Evolutionary conservation across 1,140 invertebrate genomes (phyloP), one percentile per base, ranked within the genome.

Genomic region (Parapsyche elsis): DNA sequence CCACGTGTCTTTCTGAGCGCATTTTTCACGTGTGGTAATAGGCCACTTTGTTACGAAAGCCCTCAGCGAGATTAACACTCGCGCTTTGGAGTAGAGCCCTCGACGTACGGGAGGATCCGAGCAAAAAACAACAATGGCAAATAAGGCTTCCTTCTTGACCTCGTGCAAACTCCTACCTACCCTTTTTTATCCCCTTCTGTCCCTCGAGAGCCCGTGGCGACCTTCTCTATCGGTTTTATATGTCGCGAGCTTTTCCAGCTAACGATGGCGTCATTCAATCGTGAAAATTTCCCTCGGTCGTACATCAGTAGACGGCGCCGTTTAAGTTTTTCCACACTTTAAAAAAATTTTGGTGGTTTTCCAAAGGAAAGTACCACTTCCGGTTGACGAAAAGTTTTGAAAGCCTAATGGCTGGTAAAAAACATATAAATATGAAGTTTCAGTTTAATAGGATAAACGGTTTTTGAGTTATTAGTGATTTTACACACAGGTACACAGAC

Each of bases 11-110:
- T 45, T 77, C 49, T 23, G 23, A 26, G 23, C 38, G 45, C 75
- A 77, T 77, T 77, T 77, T 77, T 77, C 75, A 61, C 44, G 4
- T 21, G 30, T n/a, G 45, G 14, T 67, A 64, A 77, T 77, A 77
- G 75, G 38, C 24, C 75, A 64, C 75, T 77, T 77, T 77, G 75
- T 77, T 64, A 77, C 57, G 12, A 64, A 77, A 77, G 26, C 75
- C 75, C 75, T 61, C 14, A 16, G 53, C n/a, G 26, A 77, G 75
- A 77, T 77, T 77, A 77, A 77, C 75, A 77, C 75, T 64, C 53
- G 12, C 26, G 75, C 49, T 38, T 38, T 7, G 30, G 30, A 38
- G 30, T 38, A 38, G 30, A 38, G 49, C 49, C 49, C 16, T 53
- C 49, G 10, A 53, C 49, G 12, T 5, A 53, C 10, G 2, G 16